These are phyloP conservation scores for Hydrolagus colliei DNA, from an alignment of 2,797 vertebrate genomes.

Conservation along the genomic window DNA sequence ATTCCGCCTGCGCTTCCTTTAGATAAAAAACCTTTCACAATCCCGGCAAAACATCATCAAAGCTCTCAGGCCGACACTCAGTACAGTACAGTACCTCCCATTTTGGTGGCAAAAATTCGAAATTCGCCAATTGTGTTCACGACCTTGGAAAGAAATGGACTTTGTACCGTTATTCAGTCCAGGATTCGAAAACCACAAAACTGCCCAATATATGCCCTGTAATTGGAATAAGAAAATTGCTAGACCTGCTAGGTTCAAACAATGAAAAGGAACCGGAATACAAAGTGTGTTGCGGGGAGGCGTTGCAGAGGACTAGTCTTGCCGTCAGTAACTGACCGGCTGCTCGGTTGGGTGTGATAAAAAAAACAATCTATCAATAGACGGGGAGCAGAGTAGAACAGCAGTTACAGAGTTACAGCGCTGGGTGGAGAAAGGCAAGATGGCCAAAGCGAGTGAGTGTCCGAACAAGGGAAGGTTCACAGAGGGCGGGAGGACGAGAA, in stretches of 20 bases:
- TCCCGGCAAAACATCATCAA: neutral
- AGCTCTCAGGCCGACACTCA: neutral
- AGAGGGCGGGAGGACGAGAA: neutral
- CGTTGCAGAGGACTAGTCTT: too few relatives aligned
- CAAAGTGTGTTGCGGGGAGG: neutral
- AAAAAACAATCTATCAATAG: neutral
- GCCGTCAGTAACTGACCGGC: too few relatives aligned
- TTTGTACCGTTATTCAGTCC: neutral
- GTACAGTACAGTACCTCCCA: too few relatives aligned
- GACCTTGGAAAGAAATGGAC: neutral
- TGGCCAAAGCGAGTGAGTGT: neutral
- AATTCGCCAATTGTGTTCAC: neutral
- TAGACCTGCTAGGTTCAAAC: neutral
- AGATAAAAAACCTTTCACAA: neutral
- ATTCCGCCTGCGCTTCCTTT: too few relatives aligned
- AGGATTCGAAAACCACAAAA: neutral
- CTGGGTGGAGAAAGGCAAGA: neutral
- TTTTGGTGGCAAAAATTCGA: neutral
- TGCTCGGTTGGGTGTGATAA: neutral
- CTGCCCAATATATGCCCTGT: neutral
- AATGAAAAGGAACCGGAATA: constrained; percentile 11
- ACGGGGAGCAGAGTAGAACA: neutral
- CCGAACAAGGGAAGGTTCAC: neutral
- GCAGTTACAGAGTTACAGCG: too few relatives aligned
- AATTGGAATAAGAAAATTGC: neutral